Conservation (phyloP, 2,888 invertebrate species). For the Acanthosepion esculentum region DNA sequence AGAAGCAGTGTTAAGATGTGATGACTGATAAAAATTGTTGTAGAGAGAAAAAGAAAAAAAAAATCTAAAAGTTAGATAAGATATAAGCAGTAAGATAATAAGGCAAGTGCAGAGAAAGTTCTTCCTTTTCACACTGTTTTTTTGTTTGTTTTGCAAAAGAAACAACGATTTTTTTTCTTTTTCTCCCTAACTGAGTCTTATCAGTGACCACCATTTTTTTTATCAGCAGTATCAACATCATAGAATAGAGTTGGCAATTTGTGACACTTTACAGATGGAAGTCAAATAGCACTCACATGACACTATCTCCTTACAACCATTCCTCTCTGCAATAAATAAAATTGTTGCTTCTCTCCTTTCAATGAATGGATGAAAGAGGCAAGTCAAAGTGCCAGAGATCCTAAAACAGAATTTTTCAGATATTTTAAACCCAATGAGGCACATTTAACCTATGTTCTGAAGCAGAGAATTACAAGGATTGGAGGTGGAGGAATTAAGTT, state of each 20-base stretch:
- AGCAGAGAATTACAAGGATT: background rate
- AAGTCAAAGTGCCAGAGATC: background rate
- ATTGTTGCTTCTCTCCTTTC: background rate
- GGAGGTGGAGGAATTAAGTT: background rate
- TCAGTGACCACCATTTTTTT: background rate
- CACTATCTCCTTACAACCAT: background rate
- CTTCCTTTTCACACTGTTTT: background rate
- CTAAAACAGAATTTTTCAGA: background rate
- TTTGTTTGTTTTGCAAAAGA: background rate
- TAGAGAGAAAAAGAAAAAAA: background rate
- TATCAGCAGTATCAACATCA: conserved; percentile 33
- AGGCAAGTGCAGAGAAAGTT: background rate
- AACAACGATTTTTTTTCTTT: background rate
- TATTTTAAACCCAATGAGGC: background rate
- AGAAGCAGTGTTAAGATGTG: background rate
- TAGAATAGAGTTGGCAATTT: background rate
- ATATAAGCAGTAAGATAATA: background rate
- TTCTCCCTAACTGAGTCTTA: background rate
- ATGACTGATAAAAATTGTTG: background rate
- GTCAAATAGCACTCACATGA: background rate
- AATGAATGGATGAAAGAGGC: background rate
- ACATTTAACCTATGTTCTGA: background rate
- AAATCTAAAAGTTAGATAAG: background rate
- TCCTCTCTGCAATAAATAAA: background rate
- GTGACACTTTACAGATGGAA: conserved; percentile 12